Percentiles rank a stretch among this genome's conserved stretches.
Conservation (phyloP, 2,113 vertebrate species). For the Hemicordylus capensis region DNA sequence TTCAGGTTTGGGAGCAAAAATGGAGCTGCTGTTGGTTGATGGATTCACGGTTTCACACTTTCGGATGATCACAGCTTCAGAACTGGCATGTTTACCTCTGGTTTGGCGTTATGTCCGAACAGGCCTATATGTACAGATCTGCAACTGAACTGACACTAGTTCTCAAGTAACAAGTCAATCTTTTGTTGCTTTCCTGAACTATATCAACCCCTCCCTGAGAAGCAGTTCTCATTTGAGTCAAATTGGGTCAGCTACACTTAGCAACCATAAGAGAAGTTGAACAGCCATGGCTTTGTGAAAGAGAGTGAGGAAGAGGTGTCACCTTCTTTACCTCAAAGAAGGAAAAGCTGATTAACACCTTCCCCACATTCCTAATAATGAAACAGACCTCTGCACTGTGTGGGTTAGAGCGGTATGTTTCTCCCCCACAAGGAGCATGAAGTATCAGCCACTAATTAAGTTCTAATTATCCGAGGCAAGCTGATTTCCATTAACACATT, state of each 20-base stretch:
- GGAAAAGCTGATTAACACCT: conserved; percentile 23
- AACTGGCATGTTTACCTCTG: too few relatives aligned
- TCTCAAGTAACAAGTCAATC: conserved; percentile 3
- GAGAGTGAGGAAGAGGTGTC: background rate
- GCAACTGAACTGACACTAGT: background rate
- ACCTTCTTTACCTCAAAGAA: conserved; percentile 16
- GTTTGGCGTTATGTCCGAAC: too few relatives aligned
- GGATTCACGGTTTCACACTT: too few relatives aligned
- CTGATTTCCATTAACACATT: conserved; percentile 43
- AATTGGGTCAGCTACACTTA: conserved; percentile 5
- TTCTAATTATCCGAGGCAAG: conserved; percentile 26
- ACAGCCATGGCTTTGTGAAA: background rate
- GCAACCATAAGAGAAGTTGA: background rate
- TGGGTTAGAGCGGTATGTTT: conserved; percentile 5
- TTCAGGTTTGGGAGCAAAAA: too few relatives aligned
- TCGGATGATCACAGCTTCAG: too few relatives aligned
- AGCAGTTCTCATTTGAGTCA: conserved; percentile 18
- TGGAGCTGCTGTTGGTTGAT: too few relatives aligned
- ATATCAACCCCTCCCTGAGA: background rate
- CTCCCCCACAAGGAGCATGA: conserved; percentile 13
- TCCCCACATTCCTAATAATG: conserved; percentile 27
- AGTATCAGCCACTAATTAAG: conserved; percentile 39
- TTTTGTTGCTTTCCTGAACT: background rate
- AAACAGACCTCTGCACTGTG: background rate
- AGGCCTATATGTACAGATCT: background rate